Evolutionary conservation across 2,888 invertebrate species (phyloP), one percentile per base, ranked within the genome.

Genomic region (Zygothrica quintamaculata): DNA sequence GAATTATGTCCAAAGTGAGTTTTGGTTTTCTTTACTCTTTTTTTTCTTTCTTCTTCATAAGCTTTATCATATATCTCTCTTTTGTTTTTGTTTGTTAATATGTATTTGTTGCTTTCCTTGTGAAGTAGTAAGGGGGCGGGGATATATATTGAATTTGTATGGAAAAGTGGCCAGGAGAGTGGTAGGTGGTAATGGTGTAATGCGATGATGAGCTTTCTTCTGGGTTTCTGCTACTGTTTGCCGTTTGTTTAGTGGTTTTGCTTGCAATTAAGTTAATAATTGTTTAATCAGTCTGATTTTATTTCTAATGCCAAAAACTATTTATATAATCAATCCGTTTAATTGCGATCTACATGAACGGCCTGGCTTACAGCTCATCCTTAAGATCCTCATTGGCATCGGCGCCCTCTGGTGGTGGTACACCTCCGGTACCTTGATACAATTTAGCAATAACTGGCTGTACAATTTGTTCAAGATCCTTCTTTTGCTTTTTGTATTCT

Each of bases 371-470:
- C 93, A 97, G 94, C 92, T 97, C 96, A 91, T 97, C 97, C 91
- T 96, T 96, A 89, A 96, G 94, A 87, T 96, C 94, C 85, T 96
- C 94, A 40, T 94, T 94, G 0, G 94, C 95, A 0, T 94, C 94
- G 37, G 93, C 94, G 13, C 93, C 92, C 18, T 93, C 91, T 29
- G 94, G 94, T 13, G 96, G 96, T 12, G 96, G 95, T 9, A 93
- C 93, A 16, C 95, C 96, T 13, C 96, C 97, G 67, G 95, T 93
- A 18, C 95, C 95, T 89, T 97, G 96, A 92, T 99, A 99, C 76
- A 99, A 92, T 92, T 99, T 99, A 52, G 97, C 95, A 89, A 99
- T 97, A 90, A 99, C 99, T 6, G 99, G 99, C 90, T 99, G 98
- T 0, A 98, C 98, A 31, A 98, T 94, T 79, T 97, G 96, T 90